A percentile compares a stretch with the other conserved stretches of the same genome.
These are phyloP conservation scores for Benitochromis conjunctus DNA, from an alignment of 2,113 vertebrate species.

Conservation along the genomic window DNA sequence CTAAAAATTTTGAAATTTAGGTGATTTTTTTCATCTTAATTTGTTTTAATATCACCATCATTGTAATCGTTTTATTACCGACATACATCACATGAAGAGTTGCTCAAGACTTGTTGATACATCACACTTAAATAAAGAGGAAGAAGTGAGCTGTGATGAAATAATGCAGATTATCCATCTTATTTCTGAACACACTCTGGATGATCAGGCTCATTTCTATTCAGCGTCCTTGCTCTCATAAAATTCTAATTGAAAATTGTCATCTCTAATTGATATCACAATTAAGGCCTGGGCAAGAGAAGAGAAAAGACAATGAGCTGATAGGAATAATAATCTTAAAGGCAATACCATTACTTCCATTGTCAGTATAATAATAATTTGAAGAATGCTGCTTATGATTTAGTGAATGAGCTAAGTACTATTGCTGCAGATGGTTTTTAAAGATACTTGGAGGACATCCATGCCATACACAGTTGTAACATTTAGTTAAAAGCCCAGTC, in stretches of 20 bases:
- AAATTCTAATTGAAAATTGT: slow-evolving; percentile 42
- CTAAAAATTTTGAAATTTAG: background rate
- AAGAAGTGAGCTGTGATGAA: background rate
- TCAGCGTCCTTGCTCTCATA: slow-evolving; percentile 18
- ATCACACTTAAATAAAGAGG: background rate
- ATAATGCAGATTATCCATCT: background rate
- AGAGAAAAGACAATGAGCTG: slow-evolving; percentile 11
- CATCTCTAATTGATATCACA: slow-evolving; percentile 42
- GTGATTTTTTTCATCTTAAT: background rate
- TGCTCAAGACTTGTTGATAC: background rate
- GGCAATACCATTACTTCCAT: slow-evolving; percentile 28
- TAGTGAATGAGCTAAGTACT: slow-evolving; percentile 14
- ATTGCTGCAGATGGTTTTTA: slow-evolving; percentile 33
- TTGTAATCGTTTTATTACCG: background rate
- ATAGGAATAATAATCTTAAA: slow-evolving; percentile 37
- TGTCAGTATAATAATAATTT: slow-evolving; percentile 37
- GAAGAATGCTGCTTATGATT: slow-evolving; percentile 36
- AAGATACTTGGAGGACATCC: slow-evolving; percentile 54
- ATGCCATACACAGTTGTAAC: slow-evolving; percentile 29
- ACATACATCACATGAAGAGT: background rate
- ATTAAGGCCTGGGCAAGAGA: slow-evolving; percentile 19
- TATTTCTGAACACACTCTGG: background rate
- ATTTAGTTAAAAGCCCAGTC: slow-evolving; percentile 63
- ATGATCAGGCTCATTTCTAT: background rate
- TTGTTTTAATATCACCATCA: background rate